Evolutionary conservation across 2,797 vertebrate genomes (phyloP), one percentile per base, ranked within the genome.

Genomic region (Clarias fuscus): DNA sequence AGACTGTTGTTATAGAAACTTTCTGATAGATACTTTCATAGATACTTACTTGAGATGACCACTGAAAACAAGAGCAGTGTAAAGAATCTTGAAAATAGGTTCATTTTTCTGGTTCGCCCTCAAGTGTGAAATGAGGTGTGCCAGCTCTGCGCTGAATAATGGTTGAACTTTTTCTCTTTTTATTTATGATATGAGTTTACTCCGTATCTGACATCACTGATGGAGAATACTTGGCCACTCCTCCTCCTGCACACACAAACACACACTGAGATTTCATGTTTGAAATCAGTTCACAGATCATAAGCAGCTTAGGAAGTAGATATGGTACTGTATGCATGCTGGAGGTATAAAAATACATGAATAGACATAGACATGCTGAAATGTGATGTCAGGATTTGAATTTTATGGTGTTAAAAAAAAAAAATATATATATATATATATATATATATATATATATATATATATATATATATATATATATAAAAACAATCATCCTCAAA

Each of bases 281-380:
- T 61, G 18, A 61, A 37, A 61, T 56, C 27, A 13, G 30, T 37
- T 78, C 76, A 37, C 30, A 22, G 30, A 0, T 77, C 65, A 78
- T 82, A 86, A 88, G 76, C 33, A 82, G 81, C 65, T 86, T 88
- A 71, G 40, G 1, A 2, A 5, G 30, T 59, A 64, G 53, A 82
- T 15, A 76, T n/a, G 0, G 43, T 75, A n/a, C 71, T n/a, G 24
- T 15, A 48, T 72, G 71, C 18, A 14, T 48, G 4, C 71, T 72
- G 20, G 20, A 48, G 22, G 71, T n/a, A 48, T 7, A 75, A 53
- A 75, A 1, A 2, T 17, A 27, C 24, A 53, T 53, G 6, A 75
- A 75, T 15, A 14, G 14, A 75, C 40, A 43, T 24, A n/a, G n/a
- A n/a, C 11, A 48, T 48, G 72, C n/a, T n/a, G 24, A 53, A 75